A percentile compares a stretch with the other conserved stretches of the same genome.
phyloP scores from a whole-genome alignment of 2,888 invertebrate species.

The Eupithecia insigniata region DNA sequence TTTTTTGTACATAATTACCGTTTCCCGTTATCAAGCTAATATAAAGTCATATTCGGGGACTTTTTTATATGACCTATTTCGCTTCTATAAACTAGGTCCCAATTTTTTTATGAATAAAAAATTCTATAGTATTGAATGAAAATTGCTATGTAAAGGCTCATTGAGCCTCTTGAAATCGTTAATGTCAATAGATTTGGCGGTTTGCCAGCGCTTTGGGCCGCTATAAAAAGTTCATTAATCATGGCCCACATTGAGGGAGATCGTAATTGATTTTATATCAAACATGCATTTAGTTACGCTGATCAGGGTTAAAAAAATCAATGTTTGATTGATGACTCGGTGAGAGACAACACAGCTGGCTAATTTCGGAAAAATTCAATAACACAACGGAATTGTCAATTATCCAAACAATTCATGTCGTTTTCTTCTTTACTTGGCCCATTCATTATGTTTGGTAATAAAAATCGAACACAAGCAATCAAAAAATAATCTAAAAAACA shows the following conservation, averaged over 20 bases:
- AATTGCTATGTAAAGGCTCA: conserved; percentile 32
- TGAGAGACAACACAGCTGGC: neutral
- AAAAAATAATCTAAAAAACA: neutral
- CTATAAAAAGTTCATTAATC: conserved; percentile 70
- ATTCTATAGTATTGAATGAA: conserved; percentile 1
- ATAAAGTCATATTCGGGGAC: neutral
- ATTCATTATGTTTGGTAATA: too few species aligned
- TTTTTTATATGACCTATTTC: neutral
- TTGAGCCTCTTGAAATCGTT: conserved; percentile 55
- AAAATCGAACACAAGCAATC: neutral
- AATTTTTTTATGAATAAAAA: neutral
- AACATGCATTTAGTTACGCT: conserved; percentile 44
- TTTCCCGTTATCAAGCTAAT: neutral
- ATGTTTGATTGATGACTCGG: conserved; percentile 34
- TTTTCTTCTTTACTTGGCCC: neutral
- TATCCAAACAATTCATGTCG: neutral
- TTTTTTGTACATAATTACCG: neutral
- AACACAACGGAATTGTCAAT: neutral
- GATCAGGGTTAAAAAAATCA: conserved; percentile 37
- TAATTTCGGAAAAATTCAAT: neutral
- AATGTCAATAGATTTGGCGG: conserved; percentile 67
- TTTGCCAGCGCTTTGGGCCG: conserved; percentile 49
- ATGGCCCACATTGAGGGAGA: conserved; percentile 49
- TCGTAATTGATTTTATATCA: conserved; percentile 62
- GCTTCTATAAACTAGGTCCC: neutral